Percentiles rank a stretch among this genome's conserved stretches.
Conservation (phyloP, 2,113 vertebrate species). For the Larimichthys crocea region DNA sequence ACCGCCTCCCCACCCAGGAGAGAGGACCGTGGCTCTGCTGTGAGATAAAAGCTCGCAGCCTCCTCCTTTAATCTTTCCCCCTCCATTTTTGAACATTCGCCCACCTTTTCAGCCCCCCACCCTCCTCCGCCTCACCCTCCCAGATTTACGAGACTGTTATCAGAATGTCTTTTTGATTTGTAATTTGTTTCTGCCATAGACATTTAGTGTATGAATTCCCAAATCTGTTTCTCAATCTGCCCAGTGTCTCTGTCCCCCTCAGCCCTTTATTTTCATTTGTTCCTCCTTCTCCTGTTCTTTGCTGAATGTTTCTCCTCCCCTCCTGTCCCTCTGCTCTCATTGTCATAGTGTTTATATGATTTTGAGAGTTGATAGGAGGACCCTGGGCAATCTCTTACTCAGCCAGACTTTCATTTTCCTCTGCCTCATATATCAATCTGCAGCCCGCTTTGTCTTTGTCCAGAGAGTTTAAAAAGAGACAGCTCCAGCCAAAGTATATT, state of each 20-base stretch:
- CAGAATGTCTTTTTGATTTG: constrained; percentile 20
- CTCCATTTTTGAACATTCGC: constrained; percentile 40
- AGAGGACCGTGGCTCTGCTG: constrained; percentile 34
- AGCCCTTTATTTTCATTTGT: not conserved
- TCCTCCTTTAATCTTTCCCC: constrained; percentile 64
- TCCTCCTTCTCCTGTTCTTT: constrained; percentile 5
- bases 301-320: constrained; percentile 6
- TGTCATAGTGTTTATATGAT: constrained; percentile 72
- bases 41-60: constrained; percentile 65
- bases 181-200: constrained; percentile 19
- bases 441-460: constrained; percentile 66
- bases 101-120: constrained; percentile 26
- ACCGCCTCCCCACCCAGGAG: constrained; percentile 38
- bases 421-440: constrained; percentile 73
- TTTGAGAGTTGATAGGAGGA: constrained; percentile 75
- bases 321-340: constrained; percentile 35
- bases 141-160: constrained; percentile 32
- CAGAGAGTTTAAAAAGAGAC: constrained; percentile 68
- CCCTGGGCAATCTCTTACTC: constrained; percentile 71
- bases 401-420: constrained; percentile 74
- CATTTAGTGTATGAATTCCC: constrained; percentile 35
- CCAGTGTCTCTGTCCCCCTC: constrained; percentile 18
- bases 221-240: constrained; percentile 35
- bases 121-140: not conserved
- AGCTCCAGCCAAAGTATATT: constrained; percentile 60